Percentiles rank a stretch among this genome's conserved stretches.
Evolutionary conservation across 2,888 invertebrate species (phyloP).

Genomic region (Eupithecia abbreviata): DNA sequence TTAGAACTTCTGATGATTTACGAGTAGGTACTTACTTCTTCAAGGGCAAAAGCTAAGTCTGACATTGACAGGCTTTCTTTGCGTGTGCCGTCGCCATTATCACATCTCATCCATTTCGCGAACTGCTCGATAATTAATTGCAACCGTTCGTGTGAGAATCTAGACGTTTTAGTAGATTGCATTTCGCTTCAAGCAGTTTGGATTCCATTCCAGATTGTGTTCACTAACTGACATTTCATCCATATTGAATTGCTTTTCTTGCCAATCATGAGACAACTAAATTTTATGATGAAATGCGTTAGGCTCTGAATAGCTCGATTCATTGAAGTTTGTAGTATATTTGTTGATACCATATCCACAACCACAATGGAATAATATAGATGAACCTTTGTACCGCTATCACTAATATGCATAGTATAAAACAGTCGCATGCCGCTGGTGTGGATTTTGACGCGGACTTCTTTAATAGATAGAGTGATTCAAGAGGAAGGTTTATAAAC

Average conservation of each 20-base stretch:
- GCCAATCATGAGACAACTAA: not conserved
- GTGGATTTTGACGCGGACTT: too few relatives aligned
- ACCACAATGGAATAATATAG: not conserved
- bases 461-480: too few relatives aligned
- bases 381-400: too few relatives aligned
- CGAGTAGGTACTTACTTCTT: not conserved
- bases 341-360: not conserved
- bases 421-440: too few relatives aligned
- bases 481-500: too few relatives aligned
- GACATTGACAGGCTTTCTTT: conserved; percentile 1
- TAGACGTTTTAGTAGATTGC: conserved; percentile 8
- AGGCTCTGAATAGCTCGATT: not conserved
- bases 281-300: not conserved
- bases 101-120: conserved; percentile 4
- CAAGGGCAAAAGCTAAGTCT: not conserved
- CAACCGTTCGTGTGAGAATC: conserved; percentile 13
- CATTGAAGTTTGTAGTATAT: not conserved
- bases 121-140: not conserved
- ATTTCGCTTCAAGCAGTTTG: conserved; percentile 14
- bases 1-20: too few relatives aligned
- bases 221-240: not conserved
- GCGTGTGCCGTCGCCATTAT: not conserved
- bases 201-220: conserved; percentile 9
- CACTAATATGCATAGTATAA: too few relatives aligned
- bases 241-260: conserved; percentile 15